Evolutionary conservation across 2,113 vertebrate genomes (phyloP), one percentile per base, ranked within the genome.

Genomic region (Limanda limanda): DNA sequence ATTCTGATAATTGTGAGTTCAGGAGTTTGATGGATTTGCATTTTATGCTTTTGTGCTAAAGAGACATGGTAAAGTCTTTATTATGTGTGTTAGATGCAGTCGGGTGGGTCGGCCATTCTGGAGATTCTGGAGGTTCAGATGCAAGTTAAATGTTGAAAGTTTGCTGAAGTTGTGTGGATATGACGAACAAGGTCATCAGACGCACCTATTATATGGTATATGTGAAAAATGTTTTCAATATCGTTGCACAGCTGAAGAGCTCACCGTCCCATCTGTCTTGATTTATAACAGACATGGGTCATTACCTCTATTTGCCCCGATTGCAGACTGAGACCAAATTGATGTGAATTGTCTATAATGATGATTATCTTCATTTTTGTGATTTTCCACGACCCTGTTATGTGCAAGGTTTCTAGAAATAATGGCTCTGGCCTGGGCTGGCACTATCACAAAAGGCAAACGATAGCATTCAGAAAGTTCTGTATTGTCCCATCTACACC

Each of bases 151-250:
- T 5, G 45, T 47, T 15, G 45, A 47, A 47, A 17, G 45, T 76
- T 63, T 63, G 31, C 13, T 59, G 15, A 57, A 71, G n/a, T 15
- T 47, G 27, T 76, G 23, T 21, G 24, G 63, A 15, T 52, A 47
- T 65, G 21, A 74, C 59, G 31, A 84, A 75, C 27, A 52, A 42
- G 72, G 37, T 68, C 60, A 70, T 57, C 14, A 52, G 31, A 75
- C 61, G 4, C 20, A 13, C 37, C 15, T 40, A 25, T 42, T 42
- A 42, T 42, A 42, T 42, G 10, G 12, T 27, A 18, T 7, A 63
- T 60, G 25, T 54, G 21, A 57, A 64, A 67, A 27, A 73, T 40
- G 52, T 42, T 74, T 45, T 47, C 35, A 58, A 71, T 24, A 23
- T 21, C 9, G 42, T 31, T 55, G 17, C 47, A 25, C 52, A 58